phyloP scores from a whole-genome alignment of 2,113 vertebrate species.

The Alethe castanea region DNA sequence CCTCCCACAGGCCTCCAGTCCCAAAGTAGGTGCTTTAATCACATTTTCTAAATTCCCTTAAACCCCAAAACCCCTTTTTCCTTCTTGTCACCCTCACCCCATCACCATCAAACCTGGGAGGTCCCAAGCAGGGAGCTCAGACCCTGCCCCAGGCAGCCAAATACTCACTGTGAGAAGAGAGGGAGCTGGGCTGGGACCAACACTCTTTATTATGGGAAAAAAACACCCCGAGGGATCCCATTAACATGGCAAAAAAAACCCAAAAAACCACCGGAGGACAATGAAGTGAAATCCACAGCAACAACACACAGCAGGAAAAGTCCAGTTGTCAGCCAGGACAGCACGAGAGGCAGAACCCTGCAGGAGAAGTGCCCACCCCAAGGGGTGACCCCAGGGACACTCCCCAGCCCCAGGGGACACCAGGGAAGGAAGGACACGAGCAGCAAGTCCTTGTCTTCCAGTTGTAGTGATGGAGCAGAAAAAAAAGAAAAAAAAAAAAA shows the following conservation, averaged over 20 bases:
- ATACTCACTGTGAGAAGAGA: neutral
- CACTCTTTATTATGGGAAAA: constrained; percentile 33
- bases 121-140: neutral
- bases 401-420: neutral
- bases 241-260: neutral
- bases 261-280: neutral
- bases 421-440: neutral
- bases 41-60: neutral
- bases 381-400: neutral
- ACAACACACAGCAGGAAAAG: neutral
- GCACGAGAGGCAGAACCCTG: neutral
- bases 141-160: neutral
- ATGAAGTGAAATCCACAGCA: constrained; percentile 1
- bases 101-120: neutral
- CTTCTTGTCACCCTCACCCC: neutral
- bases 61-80: rapidly evolving
- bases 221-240: neutral
- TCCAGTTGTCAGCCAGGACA: neutral
- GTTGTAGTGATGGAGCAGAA: neutral
- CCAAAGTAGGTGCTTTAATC: neutral
- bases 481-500: too few relatives aligned
- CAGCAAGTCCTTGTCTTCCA: neutral
- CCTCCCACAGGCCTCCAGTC: neutral
- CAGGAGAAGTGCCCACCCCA: neutral
- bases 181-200: neutral